Base-by-base conservation (phyloP, 2,113 vertebrate species). In the Chinchilla lanigera region DNA sequence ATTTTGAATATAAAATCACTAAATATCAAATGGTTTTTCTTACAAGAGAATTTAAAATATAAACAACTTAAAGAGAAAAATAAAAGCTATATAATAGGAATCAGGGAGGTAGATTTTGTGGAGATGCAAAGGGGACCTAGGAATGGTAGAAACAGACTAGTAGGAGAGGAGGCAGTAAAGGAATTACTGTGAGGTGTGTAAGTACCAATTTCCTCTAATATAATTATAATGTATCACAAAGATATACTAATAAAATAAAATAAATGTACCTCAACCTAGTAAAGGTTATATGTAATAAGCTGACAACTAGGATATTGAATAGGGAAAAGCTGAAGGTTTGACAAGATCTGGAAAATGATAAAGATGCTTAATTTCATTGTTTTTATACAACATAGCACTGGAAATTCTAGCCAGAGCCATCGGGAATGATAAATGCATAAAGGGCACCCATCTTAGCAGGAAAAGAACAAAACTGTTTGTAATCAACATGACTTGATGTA, bases 221-320 rank as follows among this genome's bases (percentile, higher is more conserved):
- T 4, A 50, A 12, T 50, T 33, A 50, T 77, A 44, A 77, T 26
- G 73, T 28, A 77, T 77, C 73, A 47, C 73, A 30, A 77, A 77
- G 41, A 77, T 77, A 47, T 28, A 75, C 44, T 47, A 77, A 77
- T 26, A 44, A 75, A 41, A 75, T 77, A 30, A 41, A 26, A 20
- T 77, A 78, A 80, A 80, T n/a, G 30, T 65, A 41, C 50, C 5
- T 86, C 2, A 67, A 56, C n/a, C 41, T 67, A 38, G 35, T 86
- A 35, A 78, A 44, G 35, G 22, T 4, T 26, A 44, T 35, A 22
- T 12, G 3, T 13, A 67, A 24, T n/a, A 80, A 44, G 14, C 19
- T 14, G 10, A 30, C 0, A 16, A 12, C 12, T 35, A 65, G 3
- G 1, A 19, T 54, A n/a, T 1, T 13, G 24, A 86, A 24, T 38